Evolutionary conservation across 2,888 invertebrate genomes (phyloP).

Genomic region (Amaurobius ferox): DNA sequence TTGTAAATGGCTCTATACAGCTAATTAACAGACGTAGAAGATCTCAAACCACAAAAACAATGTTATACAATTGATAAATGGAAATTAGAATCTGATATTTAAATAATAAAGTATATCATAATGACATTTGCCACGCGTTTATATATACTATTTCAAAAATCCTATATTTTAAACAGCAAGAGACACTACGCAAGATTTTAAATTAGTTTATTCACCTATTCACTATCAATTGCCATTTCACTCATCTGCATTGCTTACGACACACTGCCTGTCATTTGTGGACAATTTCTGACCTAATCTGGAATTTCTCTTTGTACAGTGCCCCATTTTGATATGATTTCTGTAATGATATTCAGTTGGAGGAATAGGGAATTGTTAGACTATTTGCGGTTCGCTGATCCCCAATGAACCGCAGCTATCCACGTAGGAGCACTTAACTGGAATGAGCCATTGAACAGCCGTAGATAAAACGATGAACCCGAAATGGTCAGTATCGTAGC

Average conservation of each 20-base stretch:
- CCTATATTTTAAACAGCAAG: background rate
- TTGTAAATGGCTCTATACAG: too few species aligned
- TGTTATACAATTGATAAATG: too few species aligned
- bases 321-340: slow-evolving; percentile 3
- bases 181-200: background rate
- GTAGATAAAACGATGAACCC: slow-evolving; percentile 10
- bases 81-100: too few species aligned
- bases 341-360: slow-evolving; percentile 19
- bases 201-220: slow-evolving; percentile 17
- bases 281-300: slow-evolving; percentile 20
- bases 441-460: slow-evolving; percentile 1
- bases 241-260: slow-evolving; percentile 3
- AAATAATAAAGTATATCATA: too few species aligned
- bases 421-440: background rate
- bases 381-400: slow-evolving; percentile 35
- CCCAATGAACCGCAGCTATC: slow-evolving; percentile 37
- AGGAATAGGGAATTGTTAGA: slow-evolving; percentile 12
- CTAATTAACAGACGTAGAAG: too few species aligned
- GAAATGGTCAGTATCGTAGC: slow-evolving; percentile 14
- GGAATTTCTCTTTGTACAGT: slow-evolving; percentile 24
- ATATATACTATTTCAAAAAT: too few species aligned
- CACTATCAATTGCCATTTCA: background rate
- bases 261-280: background rate
- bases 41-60: too few species aligned
- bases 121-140: too few species aligned